A percentile compares a stretch with the other conserved stretches of the same genome.
Conservation (phyloP, 2,888 invertebrate genomes). For the Tetheella fluctuosa region DNA sequence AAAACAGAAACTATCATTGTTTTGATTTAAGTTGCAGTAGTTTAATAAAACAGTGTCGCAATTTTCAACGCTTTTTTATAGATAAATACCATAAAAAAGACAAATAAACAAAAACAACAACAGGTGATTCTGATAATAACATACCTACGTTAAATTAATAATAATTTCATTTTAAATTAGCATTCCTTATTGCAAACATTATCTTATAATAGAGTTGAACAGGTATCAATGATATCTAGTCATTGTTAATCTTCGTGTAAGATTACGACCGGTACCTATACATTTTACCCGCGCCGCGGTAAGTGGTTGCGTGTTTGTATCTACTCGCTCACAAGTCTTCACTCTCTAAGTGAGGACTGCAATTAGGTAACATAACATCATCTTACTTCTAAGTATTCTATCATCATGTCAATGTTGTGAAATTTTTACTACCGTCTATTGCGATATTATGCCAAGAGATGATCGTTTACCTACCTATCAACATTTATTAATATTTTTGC, state of each 20-base stretch:
- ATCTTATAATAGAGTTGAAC: neutral
- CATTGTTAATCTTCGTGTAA: conserved; percentile 9
- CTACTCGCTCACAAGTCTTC: conserved; percentile 25
- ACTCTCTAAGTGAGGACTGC: conserved; percentile 52
- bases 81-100: too few relatives aligned
- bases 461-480: conserved; percentile 24
- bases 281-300: conserved; percentile 37
- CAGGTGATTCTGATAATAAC: too few relatives aligned
- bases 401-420: conserved; percentile 50
- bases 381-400: conserved; percentile 52
- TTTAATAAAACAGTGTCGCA: too few relatives aligned
- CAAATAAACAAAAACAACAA: too few relatives aligned
- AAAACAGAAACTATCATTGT: neutral
- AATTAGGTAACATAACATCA: conserved; percentile 64
- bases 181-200: neutral
- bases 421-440: conserved; percentile 44
- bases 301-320: conserved; percentile 47
- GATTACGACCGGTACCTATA: conserved; percentile 23
- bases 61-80: too few relatives aligned
- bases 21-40: too few relatives aligned
- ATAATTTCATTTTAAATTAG: too few relatives aligned
- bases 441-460: conserved; percentile 27
- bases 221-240: neutral
- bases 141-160: too few relatives aligned
- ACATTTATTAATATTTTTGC: conserved; percentile 23